Conservation (phyloP, 2,113 vertebrate genomes). For the Echinops telfairi region DNA sequence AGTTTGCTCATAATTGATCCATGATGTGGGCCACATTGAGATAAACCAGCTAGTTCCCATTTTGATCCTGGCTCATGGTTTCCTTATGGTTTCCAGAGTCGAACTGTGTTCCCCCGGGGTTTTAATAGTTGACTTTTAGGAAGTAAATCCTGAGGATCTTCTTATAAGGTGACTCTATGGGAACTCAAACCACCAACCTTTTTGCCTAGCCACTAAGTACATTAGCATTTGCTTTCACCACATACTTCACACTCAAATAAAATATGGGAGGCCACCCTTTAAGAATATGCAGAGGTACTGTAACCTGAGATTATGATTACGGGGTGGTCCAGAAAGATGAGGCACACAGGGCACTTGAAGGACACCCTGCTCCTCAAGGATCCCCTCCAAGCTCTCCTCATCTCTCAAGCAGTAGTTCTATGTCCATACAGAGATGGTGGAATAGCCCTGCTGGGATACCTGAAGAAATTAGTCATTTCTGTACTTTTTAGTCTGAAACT, state of each 20-base stretch:
- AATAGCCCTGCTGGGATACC: not conserved
- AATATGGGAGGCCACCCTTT: not conserved
- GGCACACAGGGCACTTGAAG: not conserved
- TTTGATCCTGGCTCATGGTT: not conserved
- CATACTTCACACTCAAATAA: not conserved
- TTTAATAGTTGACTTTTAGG: not conserved
- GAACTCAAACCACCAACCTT: not conserved
- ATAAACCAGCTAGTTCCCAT: not conserved
- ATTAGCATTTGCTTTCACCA: not conserved
- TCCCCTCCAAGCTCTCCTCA: not conserved
- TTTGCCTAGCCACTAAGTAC: not conserved
- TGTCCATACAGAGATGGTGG: not conserved
- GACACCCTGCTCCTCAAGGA: not conserved
- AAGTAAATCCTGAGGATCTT: not conserved
- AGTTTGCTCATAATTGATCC: not conserved
- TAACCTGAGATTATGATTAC: not conserved
- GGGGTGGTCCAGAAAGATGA: not conserved
- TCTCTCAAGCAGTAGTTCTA: not conserved
- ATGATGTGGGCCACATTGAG: not conserved
- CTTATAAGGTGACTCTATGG: not conserved
- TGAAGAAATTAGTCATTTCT: constrained; percentile 26
- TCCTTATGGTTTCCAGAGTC: not conserved
- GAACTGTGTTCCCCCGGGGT: not conserved
- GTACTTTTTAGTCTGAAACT: constrained; percentile 29
- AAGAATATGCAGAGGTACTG: not conserved